Conservation (phyloP, 2,797 vertebrate genomes). For the Labroides dimidiatus region DNA sequence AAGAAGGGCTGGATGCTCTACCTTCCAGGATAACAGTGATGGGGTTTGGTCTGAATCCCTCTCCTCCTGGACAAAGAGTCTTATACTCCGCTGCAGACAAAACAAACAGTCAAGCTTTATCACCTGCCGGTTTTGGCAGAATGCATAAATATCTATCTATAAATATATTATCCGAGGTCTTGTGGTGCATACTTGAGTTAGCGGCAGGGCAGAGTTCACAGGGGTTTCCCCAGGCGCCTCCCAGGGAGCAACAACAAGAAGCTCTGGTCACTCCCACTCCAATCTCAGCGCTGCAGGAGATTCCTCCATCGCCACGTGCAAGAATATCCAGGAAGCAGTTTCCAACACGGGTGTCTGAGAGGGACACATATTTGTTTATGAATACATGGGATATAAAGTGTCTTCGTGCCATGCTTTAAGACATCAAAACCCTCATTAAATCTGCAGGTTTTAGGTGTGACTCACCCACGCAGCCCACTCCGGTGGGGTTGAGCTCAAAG, state of each 20-base stretch:
- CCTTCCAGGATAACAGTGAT: conserved; percentile 96
- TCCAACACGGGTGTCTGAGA: conserved; percentile 89
- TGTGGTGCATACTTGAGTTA: conserved; percentile 89
- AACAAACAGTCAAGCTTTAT: neutral
- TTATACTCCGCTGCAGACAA: conserved; percentile 90
- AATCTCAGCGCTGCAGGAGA: conserved; percentile 92
- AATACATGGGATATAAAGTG: neutral
- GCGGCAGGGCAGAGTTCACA: conserved; percentile 91
- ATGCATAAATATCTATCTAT: neutral
- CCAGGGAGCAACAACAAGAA: conserved; percentile 94
- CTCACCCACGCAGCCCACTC: conserved; percentile 92
- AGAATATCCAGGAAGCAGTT: conserved; percentile 93
- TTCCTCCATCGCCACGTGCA: conserved; percentile 89
- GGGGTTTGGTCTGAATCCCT: conserved; percentile 94
- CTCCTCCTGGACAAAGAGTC: conserved; percentile 94
- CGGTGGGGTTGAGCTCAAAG: conserved; percentile 93
- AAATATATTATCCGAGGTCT: fast-evolving
- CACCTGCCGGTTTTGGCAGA: no score
- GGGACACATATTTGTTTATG: neutral
- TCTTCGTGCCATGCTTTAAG: neutral
- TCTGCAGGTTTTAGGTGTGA: neutral
- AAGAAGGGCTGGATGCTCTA: conserved; percentile 61
- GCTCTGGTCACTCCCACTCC: conserved; percentile 92
- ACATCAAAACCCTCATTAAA: neutral
- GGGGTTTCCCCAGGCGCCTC: conserved; percentile 93